Percentiles rank a stretch among this genome's conserved stretches.
Evolutionary conservation across 2,888 invertebrate species (phyloP).

Genomic region (Heliconius hortense): DNA sequence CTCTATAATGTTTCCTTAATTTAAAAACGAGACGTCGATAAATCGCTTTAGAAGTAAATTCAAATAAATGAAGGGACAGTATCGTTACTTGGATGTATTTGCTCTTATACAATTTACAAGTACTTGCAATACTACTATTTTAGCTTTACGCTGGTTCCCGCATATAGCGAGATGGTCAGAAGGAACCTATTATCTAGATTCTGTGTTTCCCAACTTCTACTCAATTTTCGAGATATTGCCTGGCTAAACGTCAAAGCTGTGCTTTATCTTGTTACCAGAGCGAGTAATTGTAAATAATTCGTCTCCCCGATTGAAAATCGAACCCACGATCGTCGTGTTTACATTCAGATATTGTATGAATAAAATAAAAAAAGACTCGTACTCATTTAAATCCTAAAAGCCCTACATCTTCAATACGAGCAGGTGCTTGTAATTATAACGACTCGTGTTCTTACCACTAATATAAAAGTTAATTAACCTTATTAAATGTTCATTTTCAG

Average conservation of each 20-base stretch:
- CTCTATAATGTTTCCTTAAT: conserved; percentile 32
- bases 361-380: neutral
- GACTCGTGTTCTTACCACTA: conserved; percentile 15
- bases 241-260: no score
- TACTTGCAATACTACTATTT: neutral
- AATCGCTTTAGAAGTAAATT: conserved; percentile 46
- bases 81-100: conserved; percentile 45
- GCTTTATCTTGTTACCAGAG: no score
- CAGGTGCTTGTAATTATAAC: neutral
- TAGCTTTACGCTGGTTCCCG: neutral
- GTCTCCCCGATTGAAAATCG: no score
- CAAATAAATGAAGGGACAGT: conserved; percentile 47
- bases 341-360: no score
- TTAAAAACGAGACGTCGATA: conserved; percentile 37
- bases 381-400: neutral
- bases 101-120: conserved; percentile 40
- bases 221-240: no score
- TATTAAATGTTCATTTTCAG: conserved; percentile 27
- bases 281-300: no score
- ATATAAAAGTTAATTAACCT: conserved; percentile 30
- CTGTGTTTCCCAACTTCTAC: no score
- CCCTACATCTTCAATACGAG: neutral
- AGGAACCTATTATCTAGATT: no score
- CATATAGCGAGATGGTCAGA: neutral
- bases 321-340: no score